phyloP scores from a whole-genome alignment of 2,113 vertebrate species.

The Coptodon bakossiorum region DNA sequence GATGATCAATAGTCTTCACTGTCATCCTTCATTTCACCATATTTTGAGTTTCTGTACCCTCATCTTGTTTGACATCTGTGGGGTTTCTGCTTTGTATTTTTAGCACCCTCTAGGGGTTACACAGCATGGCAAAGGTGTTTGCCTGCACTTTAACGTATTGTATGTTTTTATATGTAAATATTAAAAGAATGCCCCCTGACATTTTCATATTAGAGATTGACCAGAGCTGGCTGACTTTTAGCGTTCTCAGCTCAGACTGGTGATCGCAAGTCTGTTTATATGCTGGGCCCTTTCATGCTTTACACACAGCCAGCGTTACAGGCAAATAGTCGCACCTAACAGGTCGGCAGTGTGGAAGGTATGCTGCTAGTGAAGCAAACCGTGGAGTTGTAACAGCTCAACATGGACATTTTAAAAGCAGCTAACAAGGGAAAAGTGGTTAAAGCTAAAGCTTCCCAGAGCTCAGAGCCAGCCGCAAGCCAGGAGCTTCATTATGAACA shows the following conservation, averaged over 20 bases:
- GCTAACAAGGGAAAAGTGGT: background rate
- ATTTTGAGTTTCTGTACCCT: background rate
- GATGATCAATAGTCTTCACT: background rate
- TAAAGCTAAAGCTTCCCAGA: background rate
- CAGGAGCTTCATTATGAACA: accelerated
- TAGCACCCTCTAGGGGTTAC: background rate
- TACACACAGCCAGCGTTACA: background rate
- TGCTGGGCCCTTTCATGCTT: background rate
- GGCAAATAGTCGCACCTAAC: background rate
- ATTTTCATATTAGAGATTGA: background rate
- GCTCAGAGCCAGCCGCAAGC: background rate
- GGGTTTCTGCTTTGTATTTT: background rate
- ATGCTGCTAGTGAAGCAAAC: background rate
- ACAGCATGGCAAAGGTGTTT: background rate
- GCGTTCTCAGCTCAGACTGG: background rate
- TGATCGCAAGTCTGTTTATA: background rate
- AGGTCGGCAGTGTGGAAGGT: background rate
- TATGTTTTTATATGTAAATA: background rate
- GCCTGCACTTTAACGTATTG: accelerated
- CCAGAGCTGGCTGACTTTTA: background rate
- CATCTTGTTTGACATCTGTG: background rate
- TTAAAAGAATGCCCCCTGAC: background rate
- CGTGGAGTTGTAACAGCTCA: background rate
- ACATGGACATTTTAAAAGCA: background rate
- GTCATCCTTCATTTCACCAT: accelerated